Evolutionary conservation across 2,113 vertebrate genomes (phyloP), one percentile per base, ranked within the genome.

Genomic region (Poeciliopsis prolifica): DNA sequence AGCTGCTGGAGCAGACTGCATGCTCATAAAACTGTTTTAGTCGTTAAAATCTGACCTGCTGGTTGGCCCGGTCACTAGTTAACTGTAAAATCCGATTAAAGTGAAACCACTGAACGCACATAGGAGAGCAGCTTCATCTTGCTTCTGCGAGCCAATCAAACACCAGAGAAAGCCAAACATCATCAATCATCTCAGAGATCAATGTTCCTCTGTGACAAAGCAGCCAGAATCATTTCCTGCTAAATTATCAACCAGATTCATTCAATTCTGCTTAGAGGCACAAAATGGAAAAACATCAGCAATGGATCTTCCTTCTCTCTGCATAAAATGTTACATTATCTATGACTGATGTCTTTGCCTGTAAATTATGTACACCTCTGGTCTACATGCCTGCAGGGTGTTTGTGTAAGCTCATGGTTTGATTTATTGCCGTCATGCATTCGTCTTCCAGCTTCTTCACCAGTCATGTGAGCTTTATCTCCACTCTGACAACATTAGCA

Each of bases 361-460:
- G 35, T 30, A 61, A 62, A 71, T 71, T 62, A 3, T 67, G 61
- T 29, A 44, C 37, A 58, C 72, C 6, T 74, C 61, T 63, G 64
- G 64, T 42, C 65, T 72, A 48, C n/a, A 70, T 48, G 72, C 79
- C 37, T 74, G 64, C 54, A 24, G 73, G 73, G 75, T n/a, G 48
- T 24, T 54, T 28, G 22, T 65, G 35, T 10, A 60, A 1, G 51
- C 42, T 30, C 1, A 0, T 29, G 11, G n/a, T 31, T 68, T 78
- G 70, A 90, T 86, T 84, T 73, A 89, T 84, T 19, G 13, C 67
- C 86, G 51, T 31, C 70, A 68, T 71, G 48, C 40, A 9, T 69
- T 65, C 33, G 9, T 84, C 81, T 75, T 72, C 74, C 74, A 71
- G 68, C 80, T 29, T 61, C 70, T 68, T 64, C 30, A 31, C 33